These are phyloP conservation scores for Prunella strophiata DNA, from an alignment of 2,797 vertebrate species.

Conservation along the genomic window DNA sequence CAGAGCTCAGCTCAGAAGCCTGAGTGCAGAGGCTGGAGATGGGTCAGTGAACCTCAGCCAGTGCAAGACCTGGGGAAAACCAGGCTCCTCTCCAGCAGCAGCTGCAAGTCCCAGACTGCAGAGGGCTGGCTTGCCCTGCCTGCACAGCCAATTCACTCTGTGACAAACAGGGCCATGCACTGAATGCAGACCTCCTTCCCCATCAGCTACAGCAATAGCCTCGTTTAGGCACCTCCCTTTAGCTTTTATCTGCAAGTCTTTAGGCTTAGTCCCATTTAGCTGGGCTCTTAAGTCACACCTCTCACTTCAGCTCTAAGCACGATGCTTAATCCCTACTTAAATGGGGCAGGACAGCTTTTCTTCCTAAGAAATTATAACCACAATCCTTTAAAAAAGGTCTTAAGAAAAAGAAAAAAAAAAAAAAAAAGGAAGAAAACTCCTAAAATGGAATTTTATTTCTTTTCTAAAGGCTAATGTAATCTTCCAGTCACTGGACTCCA, in stretches of 20 bases:
- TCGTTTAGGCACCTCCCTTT: background rate
- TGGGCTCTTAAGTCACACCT: background rate
- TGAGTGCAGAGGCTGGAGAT: background rate
- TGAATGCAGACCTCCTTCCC: accelerated
- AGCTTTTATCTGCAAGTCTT: background rate
- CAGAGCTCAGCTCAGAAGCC: background rate
- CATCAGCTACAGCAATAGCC: background rate
- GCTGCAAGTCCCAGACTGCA: too few species aligned
- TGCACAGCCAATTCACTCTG: accelerated
- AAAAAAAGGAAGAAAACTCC: accelerated
- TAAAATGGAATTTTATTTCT: background rate
- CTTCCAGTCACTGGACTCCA: background rate
- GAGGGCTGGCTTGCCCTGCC: background rate
- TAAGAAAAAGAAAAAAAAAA: too few species aligned
- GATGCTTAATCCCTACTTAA: background rate
- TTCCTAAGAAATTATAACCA: background rate
- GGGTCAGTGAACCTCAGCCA: background rate
- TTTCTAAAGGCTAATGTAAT: background rate
- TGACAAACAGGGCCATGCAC: background rate
- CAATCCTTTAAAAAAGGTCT: background rate
- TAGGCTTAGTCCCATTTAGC: background rate
- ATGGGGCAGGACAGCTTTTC: background rate
- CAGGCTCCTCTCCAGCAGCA: background rate
- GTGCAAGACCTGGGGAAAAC: background rate
- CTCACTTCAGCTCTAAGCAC: background rate